Conservation (phyloP, 2,888 invertebrate species). For the Noctua comes region DNA sequence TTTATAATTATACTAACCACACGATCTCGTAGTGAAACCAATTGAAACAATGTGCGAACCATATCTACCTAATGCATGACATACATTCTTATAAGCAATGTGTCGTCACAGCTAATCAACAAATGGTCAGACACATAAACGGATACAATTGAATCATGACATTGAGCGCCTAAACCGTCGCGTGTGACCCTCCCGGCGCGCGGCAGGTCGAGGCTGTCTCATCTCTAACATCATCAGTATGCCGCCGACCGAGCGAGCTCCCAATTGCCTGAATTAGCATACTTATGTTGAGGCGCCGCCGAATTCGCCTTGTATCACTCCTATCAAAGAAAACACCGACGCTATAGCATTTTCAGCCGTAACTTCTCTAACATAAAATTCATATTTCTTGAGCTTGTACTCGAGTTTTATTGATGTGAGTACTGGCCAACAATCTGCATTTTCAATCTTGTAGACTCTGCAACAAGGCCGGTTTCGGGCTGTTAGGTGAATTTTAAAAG, state of each 20-base stretch:
- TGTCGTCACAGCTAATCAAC: slow-evolving; percentile 34
- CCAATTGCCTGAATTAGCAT: slow-evolving; percentile 87
- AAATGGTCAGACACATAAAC: slow-evolving; percentile 49
- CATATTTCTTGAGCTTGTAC: slow-evolving; percentile 56
- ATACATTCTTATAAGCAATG: slow-evolving; percentile 15
- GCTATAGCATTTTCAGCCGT: slow-evolving; percentile 65
- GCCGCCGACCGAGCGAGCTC: slow-evolving; percentile 73
- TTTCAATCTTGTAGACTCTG: slow-evolving; percentile 54
- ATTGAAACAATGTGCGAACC: slow-evolving; percentile 24
- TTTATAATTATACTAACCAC: background rate
- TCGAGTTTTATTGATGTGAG: slow-evolving; percentile 56
- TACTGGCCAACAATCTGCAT: slow-evolving; percentile 30
- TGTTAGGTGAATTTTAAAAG: slow-evolving; percentile 59
- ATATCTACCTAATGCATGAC: slow-evolving; percentile 12
- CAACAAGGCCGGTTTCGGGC: slow-evolving; percentile 55
- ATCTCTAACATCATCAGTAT: slow-evolving; percentile 74
- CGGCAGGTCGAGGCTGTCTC: slow-evolving; percentile 53
- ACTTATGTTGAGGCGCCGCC: slow-evolving; percentile 82
- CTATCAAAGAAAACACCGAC: slow-evolving; percentile 81
- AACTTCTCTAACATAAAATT: slow-evolving; percentile 59
- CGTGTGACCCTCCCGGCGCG: slow-evolving; percentile 50
- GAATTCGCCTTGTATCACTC: slow-evolving; percentile 79
- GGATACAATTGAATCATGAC: slow-evolving; percentile 59
- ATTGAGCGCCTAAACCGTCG: slow-evolving; percentile 48
- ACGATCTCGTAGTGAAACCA: slow-evolving; percentile 2